Evolutionary conservation across 1,140 invertebrate species (phyloP).

Genomic region (Habropoda laboriosa): DNA sequence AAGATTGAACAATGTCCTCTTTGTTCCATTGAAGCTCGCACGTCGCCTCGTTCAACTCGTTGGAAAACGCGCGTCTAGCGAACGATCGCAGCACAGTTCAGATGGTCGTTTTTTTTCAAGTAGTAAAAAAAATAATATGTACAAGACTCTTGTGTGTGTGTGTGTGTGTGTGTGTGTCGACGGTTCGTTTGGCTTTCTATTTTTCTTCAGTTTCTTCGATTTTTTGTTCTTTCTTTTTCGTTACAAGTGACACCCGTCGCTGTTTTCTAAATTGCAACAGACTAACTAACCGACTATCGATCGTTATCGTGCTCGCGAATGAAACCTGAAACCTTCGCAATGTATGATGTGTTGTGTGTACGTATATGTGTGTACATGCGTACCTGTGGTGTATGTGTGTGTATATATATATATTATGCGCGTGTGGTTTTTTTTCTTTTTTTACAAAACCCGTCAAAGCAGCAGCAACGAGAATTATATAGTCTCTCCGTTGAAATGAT

Average conservation of each 20-base stretch:
- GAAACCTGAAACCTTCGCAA: background rate
- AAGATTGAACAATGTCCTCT: background rate
- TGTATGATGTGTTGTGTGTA: background rate
- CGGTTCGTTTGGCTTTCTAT: background rate
- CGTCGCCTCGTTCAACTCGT: background rate
- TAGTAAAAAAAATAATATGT: conserved; percentile 33
- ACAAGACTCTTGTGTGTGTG: too few species aligned
- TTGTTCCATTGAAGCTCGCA: conserved; percentile 14
- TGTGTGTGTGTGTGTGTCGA: too few species aligned
- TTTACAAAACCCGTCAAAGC: background rate
- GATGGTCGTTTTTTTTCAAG: conserved; percentile 9
- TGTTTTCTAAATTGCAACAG: background rate
- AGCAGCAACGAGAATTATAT: background rate
- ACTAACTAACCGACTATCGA: conserved; percentile 7
- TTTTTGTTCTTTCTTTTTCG: background rate
- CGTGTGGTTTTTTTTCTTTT: background rate
- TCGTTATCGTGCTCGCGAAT: conserved; percentile 11
- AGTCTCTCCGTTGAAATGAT: background rate
- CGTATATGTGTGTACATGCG: background rate
- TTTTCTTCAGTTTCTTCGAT: background rate
- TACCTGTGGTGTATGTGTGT: background rate
- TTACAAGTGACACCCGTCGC: background rate
- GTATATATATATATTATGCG: background rate
- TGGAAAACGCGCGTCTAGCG: background rate
- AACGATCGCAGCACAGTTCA: background rate